Evolutionary conservation across 35 echinoderm and acorn worm species (phyloP), one percentile per base, ranked within the genome.

Genomic region (Stichopus chloronotus): DNA sequence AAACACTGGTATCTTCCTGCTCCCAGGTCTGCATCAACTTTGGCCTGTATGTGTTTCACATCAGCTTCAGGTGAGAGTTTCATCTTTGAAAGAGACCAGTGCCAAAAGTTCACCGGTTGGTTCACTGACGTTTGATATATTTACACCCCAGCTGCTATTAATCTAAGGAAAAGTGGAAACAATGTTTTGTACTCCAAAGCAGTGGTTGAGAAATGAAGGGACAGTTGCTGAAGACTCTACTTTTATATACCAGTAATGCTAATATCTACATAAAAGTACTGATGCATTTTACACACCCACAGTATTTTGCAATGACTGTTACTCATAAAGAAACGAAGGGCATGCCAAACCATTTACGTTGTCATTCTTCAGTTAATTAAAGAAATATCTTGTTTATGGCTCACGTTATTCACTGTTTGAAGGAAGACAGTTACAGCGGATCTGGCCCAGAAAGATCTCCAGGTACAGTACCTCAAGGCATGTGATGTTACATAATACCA

Each of bases 51-150:
- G 14, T 12, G 65, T 6, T 89, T 89, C 8, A 61, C 87, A 3
- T 59, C 71, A 17, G 65, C 43, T 89, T 89, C 61, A 4, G 23
- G 23, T 89, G 17, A 89, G 25, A 43, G 53, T 61, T 43, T 89
- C 87, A 23, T 24, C 86, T 85, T 85, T 85, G 52, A 89, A 89
- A n/a, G 55, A 71, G 14, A 89, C 57, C 87, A 89, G 52, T 53
- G 61, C 87, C 13, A 89, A 25, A 5, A 89, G 30, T 63, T 61
- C 87, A 89, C 25, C 52, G 23, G 65, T 89, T 72, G 61, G 60
- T 21, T 89, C 87, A 71, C 19, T 53, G 7, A 89, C 9, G 1
- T 65, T 22, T 63, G 87, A 72, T 4, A 74, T 61, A 53, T 61
- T 65, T 9, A 7, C 71, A 25, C 87, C 87, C 87, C 87, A 89